Conservation (phyloP, 2,113 vertebrate genomes). For the Marmota flaviventris region DNA sequence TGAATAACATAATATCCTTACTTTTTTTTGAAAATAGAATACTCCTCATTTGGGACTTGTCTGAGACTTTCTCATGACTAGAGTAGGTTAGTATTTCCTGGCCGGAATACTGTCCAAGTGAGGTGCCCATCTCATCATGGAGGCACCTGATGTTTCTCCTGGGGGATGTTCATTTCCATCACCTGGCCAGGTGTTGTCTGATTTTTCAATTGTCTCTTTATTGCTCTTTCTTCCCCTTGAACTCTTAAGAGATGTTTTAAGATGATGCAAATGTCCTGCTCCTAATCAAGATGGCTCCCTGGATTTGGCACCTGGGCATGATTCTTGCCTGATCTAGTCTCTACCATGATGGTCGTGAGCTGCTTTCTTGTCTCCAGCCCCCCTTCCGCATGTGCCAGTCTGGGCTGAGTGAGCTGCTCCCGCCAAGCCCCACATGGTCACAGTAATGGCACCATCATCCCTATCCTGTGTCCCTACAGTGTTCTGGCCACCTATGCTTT, state of each 20-base stretch:
- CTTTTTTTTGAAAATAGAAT: neutral
- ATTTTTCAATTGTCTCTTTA: neutral
- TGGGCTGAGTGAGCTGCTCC: neutral
- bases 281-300: neutral
- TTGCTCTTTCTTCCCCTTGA: neutral
- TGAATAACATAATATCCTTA: neutral
- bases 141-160: neutral
- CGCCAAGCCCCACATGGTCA: neutral
- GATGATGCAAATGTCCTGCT: neutral
- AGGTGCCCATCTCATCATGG: neutral
- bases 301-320: neutral
- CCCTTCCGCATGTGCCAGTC: neutral
- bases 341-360: neutral
- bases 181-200: neutral
- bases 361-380: neutral
- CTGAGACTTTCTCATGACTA: neutral
- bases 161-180: neutral
- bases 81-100: neutral
- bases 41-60: neutral
- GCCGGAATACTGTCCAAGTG: neutral
- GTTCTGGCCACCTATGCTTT: neutral
- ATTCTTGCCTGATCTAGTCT: neutral
- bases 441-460: no score
- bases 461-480: neutral
- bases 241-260: neutral